Conservation (phyloP, 2,113 vertebrate genomes). For the Bambusicola thoracicus region DNA sequence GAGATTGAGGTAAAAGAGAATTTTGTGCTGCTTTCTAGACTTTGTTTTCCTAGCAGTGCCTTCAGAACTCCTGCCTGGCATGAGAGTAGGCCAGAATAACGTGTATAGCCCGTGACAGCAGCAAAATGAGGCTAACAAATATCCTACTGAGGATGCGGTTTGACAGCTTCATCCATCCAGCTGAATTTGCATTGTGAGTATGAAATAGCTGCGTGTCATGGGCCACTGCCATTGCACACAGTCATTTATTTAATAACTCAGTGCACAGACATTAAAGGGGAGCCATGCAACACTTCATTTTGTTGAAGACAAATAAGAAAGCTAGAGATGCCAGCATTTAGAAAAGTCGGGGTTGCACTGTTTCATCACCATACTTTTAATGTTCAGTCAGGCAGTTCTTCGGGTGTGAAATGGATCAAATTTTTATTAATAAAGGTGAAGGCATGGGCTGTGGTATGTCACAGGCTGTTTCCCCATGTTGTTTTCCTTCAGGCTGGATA, state of each 20-base stretch:
- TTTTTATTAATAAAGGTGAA: neutral
- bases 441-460: neutral
- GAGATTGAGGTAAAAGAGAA: neutral
- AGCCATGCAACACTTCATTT: conserved; percentile 29
- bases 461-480: neutral
- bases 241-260: conserved; percentile 79
- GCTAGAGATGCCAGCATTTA: conserved; percentile 3
- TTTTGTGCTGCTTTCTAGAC: neutral
- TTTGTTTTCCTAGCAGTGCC: neutral
- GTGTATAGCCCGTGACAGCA: conserved; percentile 80
- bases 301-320: conserved; percentile 65
- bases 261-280: conserved; percentile 31
- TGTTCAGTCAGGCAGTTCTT: neutral
- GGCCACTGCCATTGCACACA: conserved; percentile 61
- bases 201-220: conserved; percentile 56
- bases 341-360: neutral
- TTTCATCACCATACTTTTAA: neutral
- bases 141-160: conserved; percentile 71
- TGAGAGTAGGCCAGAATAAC: conserved; percentile 59
- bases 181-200: conserved; percentile 70
- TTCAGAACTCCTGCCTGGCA: conserved; percentile 14
- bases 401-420: neutral
- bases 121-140: conserved; percentile 84
- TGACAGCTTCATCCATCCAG: conserved; percentile 73
- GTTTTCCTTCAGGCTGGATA: neutral